A percentile compares a stretch with the other conserved stretches of the same genome.
Evolutionary conservation across 2,797 vertebrate genomes (phyloP).

Genomic region (Tympanoctomys barrerae): DNA sequence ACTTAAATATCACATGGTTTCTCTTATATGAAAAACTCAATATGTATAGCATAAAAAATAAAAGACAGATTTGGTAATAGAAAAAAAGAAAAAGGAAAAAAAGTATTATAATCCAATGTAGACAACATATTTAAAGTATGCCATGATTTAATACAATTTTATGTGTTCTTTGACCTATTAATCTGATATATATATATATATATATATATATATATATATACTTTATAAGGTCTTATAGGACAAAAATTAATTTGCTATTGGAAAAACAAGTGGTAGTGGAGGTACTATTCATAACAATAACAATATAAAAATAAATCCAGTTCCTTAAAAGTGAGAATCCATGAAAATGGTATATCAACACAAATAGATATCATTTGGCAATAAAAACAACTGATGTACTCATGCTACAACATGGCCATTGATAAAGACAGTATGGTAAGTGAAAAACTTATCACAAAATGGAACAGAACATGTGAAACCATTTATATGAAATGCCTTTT

Average conservation of each 20-base stretch:
- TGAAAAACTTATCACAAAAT: neutral
- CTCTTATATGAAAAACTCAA: neutral
- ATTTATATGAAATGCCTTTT: neutral
- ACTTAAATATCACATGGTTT: neutral
- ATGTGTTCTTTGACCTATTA: neutral
- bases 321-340: neutral
- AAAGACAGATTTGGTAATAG: neutral
- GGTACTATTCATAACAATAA: neutral
- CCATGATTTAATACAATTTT: neutral
- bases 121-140: neutral
- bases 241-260: neutral
- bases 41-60: neutral
- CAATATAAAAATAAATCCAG: neutral
- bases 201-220: neutral
- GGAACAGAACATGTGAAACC: neutral
- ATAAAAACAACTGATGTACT: neutral
- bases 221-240: neutral
- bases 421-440: too few relatives aligned
- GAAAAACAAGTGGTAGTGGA: neutral
- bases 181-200: neutral
- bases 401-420: neutral
- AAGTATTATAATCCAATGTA: neutral
- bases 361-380: neutral
- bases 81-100: neutral
- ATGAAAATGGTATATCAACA: neutral